Evolutionary conservation across 2,888 invertebrate species (phyloP), one percentile per base, ranked within the genome.

Genomic region (Oegoconia quadripuncta): DNA sequence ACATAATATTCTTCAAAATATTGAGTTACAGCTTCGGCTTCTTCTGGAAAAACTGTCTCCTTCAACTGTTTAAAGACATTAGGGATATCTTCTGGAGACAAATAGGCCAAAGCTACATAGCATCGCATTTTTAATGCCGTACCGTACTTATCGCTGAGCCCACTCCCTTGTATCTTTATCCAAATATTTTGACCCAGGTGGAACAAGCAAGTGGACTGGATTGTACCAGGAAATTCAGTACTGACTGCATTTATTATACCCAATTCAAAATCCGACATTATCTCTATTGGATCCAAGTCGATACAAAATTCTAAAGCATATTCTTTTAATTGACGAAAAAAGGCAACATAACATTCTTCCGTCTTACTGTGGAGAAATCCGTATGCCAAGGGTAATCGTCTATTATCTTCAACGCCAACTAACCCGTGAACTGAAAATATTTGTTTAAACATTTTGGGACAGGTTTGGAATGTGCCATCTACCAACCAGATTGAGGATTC

Each of bases 381-480:
- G 15, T 25, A 34, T 11, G 11, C 23, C 17, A 34, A 34, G 4
- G 34, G 34, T 20, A 34, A 4, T 14, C 34, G 13, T 25, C 15
- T 23, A 25, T 15, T 25, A 22, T 34, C 15, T 9, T 13, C 34
- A 13, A n/a, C 9, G 8, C 34, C 25, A 22, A 34, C n/a, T 3
- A 12, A 20, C 5, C 29, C 25, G 22, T 20, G 25, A 11, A 28
- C 11, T 13, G 26, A 33, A 33, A 32, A 41, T 28, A 41, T 17
- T 35, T 41, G 36, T 7, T 22, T 30, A 25, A 41, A 41, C 20
- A 39, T 9, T 39, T 17, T 25, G 8, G 42, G 38, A 14, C 42
- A 42, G 23, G 35, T 39, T 42, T 42, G 38, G 27, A 42, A 39
- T 15, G 42, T 39, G 14, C 33, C 39, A 42, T 42, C 42, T 16